Conservation (phyloP, 2,888 invertebrate species). For the Heliconius aoede region DNA sequence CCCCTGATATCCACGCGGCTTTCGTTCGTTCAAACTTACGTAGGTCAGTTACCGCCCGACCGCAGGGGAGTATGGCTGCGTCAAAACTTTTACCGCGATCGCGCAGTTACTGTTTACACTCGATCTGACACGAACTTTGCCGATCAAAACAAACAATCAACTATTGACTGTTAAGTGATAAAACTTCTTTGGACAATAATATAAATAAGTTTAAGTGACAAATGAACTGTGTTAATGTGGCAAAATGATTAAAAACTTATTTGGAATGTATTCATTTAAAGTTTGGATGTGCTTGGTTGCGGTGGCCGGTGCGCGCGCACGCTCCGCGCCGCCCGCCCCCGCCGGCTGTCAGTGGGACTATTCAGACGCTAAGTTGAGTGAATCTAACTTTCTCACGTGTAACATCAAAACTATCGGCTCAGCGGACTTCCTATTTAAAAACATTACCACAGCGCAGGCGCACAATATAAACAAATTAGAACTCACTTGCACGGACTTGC, state of each 20-base stretch:
- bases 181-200: conserved; percentile 63
- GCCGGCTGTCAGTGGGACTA: conserved; percentile 90
- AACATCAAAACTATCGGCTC: conserved; percentile 89
- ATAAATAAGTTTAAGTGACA: conserved; percentile 69
- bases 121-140: conserved; percentile 71
- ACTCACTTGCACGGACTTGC: conserved; percentile 88
- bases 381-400: conserved; percentile 86
- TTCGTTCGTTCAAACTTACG: conserved; percentile 84
- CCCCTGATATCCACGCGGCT: conserved; percentile 78
- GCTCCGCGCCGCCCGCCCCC: conserved; percentile 84
- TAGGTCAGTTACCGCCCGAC: conserved; percentile 85
- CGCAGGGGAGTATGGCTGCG: conserved; percentile 83
- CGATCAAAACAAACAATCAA: conserved; percentile 66
- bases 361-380: conserved; percentile 82
- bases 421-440: conserved; percentile 87
- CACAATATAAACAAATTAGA: conserved; percentile 88
- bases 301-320: conserved; percentile 81
- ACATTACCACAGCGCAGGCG: conserved; percentile 88
- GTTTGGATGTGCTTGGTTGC: conserved; percentile 80
- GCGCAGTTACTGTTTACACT: conserved; percentile 80
- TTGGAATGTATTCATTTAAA: conserved; percentile 81
- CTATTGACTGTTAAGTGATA: conserved; percentile 67
- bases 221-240: conserved; percentile 77
- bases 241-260: conserved; percentile 75
- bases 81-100: conserved; percentile 80